Base-by-base conservation (phyloP, 1,140 invertebrate species). In the Drosophila burlai region DNA sequence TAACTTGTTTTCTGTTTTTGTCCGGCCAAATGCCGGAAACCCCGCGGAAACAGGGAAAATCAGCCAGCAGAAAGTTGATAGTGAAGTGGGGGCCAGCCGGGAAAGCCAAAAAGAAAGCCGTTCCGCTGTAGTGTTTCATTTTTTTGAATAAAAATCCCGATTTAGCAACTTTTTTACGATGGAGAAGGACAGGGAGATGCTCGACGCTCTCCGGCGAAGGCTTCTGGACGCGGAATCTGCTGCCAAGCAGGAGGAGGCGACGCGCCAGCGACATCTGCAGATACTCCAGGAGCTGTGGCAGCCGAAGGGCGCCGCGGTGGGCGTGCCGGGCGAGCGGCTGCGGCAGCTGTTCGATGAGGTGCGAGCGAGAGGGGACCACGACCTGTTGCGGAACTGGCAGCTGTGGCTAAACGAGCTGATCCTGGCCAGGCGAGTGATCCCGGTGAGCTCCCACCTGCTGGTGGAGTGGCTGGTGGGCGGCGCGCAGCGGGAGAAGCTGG, bases 341-440 rank as follows among this genome's bases (percentile, higher is more conserved):
- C 49, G 66, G 13, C 68, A 75, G 42, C 50, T 84, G 69, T 24
- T 87, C 21, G 43, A 43, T n/a, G 63, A 59, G 31, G 77, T 72
- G 60, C 61, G 47, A 40, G 62, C 46, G 36, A 63, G 38, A 36
- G 54, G 63, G 45, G 18, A 42, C 7, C 21, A 43, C 38, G 38
- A 78, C 57, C 43, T 77, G 49, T 61, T 86, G 18, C 47, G 21
- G 11, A 52, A 52, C n/a, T 89, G 84, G 81, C 55, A 79, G 10
- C 40, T 55, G 26, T 90, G 77, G 78, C 60, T 89, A 1, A 64
- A 66, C 34, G 81, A 89, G 54, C 45, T 89, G 15, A 42, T 89
- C 18, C 43, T 58, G 13, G 42, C 18, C 29, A 65, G 63, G 13
- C 54, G 34, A 7, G 54, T 67, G 13, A 52, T 64, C 42, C 50